Percentiles rank a stretch among this genome's conserved stretches.
phyloP scores from a whole-genome alignment of 2,113 vertebrate genomes.

The Dasypus novemcinctus region DNA sequence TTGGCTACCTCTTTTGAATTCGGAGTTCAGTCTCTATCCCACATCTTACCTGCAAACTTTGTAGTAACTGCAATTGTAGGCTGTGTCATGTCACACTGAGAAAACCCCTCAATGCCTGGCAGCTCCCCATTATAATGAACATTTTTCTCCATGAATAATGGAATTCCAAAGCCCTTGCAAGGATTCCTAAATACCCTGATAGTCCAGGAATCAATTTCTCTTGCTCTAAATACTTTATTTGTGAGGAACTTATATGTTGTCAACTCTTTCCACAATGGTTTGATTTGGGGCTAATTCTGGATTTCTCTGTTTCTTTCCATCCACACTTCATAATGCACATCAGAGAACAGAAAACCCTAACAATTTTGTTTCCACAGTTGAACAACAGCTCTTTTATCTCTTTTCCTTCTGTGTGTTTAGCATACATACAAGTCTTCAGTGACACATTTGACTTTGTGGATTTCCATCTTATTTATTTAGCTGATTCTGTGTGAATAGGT shows the following conservation, averaged over 20 bases:
- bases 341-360: constrained; percentile 68
- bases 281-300: constrained; percentile 72
- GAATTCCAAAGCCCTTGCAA: constrained; percentile 37
- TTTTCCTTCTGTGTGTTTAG: constrained; percentile 49
- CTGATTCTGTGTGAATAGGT: constrained; percentile 43
- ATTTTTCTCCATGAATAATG: constrained; percentile 43
- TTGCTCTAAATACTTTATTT: constrained; percentile 61
- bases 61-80: constrained; percentile 53
- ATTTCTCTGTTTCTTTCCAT: constrained; percentile 71
- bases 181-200: constrained; percentile 61
- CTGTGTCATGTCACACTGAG: constrained; percentile 22
- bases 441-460: constrained; percentile 22
- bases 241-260: constrained; percentile 72
- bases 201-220: constrained; percentile 61
- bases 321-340: constrained; percentile 70
- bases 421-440: constrained; percentile 49
- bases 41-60: constrained; percentile 75
- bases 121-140: constrained; percentile 31
- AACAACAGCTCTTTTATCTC: constrained; percentile 64
- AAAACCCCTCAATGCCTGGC: constrained; percentile 28
- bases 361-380: constrained; percentile 69
- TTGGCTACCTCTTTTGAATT: constrained; percentile 53
- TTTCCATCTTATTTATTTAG: constrained; percentile 39
- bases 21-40: constrained; percentile 45
- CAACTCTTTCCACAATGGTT: constrained; percentile 68